Conservation (phyloP, 2,113 vertebrate species). For the Cichladusa arquata region DNA sequence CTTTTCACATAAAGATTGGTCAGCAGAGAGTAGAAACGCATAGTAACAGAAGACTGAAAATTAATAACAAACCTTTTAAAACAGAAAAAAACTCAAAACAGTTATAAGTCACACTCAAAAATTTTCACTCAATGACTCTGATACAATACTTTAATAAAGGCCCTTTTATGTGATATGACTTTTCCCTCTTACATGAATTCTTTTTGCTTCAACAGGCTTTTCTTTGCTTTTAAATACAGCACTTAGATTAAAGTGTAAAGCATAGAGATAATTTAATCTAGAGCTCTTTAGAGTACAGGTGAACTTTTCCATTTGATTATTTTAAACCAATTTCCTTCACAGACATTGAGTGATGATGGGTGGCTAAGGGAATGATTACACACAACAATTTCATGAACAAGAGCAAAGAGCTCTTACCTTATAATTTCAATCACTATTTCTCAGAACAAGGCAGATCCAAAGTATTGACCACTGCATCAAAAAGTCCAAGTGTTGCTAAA, state of each 20-base stretch:
- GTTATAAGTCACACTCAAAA: not conserved
- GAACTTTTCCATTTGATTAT: not conserved
- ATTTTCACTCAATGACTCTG: not conserved
- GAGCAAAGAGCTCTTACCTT: not conserved
- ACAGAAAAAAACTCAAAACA: not conserved
- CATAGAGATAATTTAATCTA: slow-evolving; percentile 1
- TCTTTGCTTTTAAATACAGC: not conserved
- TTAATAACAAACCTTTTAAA: not conserved
- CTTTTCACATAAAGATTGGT: not conserved
- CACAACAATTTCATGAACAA: not conserved
- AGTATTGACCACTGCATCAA: not conserved
- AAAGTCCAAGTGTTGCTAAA: not conserved
- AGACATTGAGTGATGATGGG: not conserved
- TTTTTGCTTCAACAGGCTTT: not conserved
- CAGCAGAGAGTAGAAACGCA: not conserved
- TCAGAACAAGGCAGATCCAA: not conserved
- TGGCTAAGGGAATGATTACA: not conserved
- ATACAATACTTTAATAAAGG: not conserved
- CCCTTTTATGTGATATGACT: not conserved
- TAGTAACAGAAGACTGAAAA: not conserved
- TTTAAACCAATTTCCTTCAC: slow-evolving; percentile 20
- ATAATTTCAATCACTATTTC: slow-evolving; percentile 1
- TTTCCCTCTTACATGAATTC: not conserved
- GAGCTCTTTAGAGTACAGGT: not conserved
- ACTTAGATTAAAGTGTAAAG: not conserved